Evolutionary conservation across 2,113 vertebrate species (phyloP), one percentile per base, ranked within the genome.

Genomic region (Cynocephalus volans): DNA sequence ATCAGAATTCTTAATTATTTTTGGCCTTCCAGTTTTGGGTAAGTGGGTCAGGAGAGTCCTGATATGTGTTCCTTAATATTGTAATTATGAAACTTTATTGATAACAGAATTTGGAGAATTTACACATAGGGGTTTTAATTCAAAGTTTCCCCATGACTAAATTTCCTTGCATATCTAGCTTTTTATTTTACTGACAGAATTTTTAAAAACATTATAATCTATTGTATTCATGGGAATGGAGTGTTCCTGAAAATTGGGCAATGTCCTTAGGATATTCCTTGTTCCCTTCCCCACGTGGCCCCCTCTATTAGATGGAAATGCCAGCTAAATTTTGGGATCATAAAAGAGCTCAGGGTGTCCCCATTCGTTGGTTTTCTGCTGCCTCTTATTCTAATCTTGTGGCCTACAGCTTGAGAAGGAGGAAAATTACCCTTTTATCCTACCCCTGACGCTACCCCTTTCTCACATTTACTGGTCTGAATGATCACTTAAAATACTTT

Each of bases 1-100:
- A 62, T 54, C 48, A 54, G 70, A 79, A 93, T 97, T 90, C 26
- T 75, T 88, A 62, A 75, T 80, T 91, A 79, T 84, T 97, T 82
- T 83, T 21, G 41, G 65, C 8, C 75, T 95, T 92, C 13, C 92
- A 14, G 81, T 89, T 95, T 86, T 36, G 48, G 69, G 33, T 52
- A 82, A 8, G 15, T 83, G n/a, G 52, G 56, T 72, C 52, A 86
- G 21, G 48, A 69, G 19, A 94, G 33, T 62, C 14, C 58, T 33
- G 14, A n/a, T 83, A 70, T 48, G 31, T 82, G 70, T 67, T 58
- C 56, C 26, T 58, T 91, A 41, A 56, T 50, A n/a, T 13, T 56
- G 5, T 84, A 77, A 72, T 83, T 52, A 65, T 41, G 64, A 67
- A 8, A 9, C 52, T 86, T 52, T 50, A 14, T 8, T 62, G 45